These are phyloP conservation scores for Ruditapes philippinarum DNA, from an alignment of 1,140 invertebrate genomes.

Conservation along the genomic window DNA sequence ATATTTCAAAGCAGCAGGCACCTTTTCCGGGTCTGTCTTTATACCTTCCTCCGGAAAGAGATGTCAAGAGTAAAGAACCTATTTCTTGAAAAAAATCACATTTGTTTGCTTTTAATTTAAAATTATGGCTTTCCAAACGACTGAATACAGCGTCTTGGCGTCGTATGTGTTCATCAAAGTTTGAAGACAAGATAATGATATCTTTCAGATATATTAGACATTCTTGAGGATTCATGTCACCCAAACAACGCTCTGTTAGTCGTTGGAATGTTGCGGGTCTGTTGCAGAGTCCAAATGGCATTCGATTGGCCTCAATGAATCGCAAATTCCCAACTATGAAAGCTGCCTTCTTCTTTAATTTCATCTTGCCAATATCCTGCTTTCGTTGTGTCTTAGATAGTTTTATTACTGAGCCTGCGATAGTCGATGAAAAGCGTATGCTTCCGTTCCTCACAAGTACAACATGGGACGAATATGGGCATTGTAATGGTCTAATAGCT, in stretches of 20 bases:
- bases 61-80: conserved; percentile 26
- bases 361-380: background rate
- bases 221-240: background rate
- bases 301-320: background rate
- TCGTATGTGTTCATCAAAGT: conserved; percentile 58
- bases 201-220: conserved; percentile 66
- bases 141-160: conserved; percentile 4
- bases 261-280: background rate
- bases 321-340: background rate
- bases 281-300: background rate
- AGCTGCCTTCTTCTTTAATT: background rate
- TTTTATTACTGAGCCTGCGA: background rate
- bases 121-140: background rate
- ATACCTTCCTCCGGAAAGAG: conserved; percentile 30
- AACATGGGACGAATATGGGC: background rate
- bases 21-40: background rate
- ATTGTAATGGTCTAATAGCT: background rate
- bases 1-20: conserved; percentile 10
- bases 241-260: background rate
- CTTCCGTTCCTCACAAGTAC: background rate
- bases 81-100: conserved; percentile 44
- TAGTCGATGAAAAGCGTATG: background rate
- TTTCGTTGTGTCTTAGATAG: background rate
- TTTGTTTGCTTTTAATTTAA: conserved; percentile 15
- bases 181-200: conserved; percentile 53